Evolutionary conservation across 1,140 invertebrate species (phyloP).

Genomic region (Ostrea denselamellosa): DNA sequence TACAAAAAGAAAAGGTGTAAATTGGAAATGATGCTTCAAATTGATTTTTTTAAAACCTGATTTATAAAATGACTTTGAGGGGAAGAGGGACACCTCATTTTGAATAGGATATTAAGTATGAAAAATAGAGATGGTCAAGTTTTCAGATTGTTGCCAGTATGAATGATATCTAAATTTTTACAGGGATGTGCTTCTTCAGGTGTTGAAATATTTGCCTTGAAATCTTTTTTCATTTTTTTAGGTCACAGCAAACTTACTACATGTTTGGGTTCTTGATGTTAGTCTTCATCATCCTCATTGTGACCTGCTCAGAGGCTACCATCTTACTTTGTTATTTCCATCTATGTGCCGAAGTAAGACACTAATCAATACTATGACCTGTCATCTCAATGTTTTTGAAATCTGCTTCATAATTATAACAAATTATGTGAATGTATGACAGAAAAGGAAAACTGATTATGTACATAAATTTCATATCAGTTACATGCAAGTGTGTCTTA

Average conservation of each 20-base stretch:
- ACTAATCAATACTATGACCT: background rate
- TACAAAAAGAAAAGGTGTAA: no score
- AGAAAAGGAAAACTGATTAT: no score
- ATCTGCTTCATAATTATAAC: background rate
- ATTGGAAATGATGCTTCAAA: no score
- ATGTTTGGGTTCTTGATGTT: constrained; percentile 99
- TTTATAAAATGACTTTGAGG: no score
- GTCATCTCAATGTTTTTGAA: background rate
- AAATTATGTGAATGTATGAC: no score
- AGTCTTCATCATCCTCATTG: constrained; percentile 97
- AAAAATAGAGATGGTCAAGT: no score
- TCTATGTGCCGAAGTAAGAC: constrained; percentile 96
- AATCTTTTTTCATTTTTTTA: constrained; percentile 77
- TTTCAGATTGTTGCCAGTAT: no score
- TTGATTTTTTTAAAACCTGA: no score
- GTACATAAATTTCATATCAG: background rate
- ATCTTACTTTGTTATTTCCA: constrained; percentile 99
- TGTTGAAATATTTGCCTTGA: background rate
- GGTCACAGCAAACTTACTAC: constrained; percentile 98
- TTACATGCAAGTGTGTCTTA: background rate
- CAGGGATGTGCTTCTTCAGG: no score
- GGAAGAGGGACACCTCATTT: no score
- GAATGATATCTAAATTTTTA: no score
- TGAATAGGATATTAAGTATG: no score
- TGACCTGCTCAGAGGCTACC: constrained; percentile 99